These are phyloP conservation scores for Drosophila mulleri DNA, from an alignment of 2,888 invertebrate genomes.

Conservation along the genomic window DNA sequence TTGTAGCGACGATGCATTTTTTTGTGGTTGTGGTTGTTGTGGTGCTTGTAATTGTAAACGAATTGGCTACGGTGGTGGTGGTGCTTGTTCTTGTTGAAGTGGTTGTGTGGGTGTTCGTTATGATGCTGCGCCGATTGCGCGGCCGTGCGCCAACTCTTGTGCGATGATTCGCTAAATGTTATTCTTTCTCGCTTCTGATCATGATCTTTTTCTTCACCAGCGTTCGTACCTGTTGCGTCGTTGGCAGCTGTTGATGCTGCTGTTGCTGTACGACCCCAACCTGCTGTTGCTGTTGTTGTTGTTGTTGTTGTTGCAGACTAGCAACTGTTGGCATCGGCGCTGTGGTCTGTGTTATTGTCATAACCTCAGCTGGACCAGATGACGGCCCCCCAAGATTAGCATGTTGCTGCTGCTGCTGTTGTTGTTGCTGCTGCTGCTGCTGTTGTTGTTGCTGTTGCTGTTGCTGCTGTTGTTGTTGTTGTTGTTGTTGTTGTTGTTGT, in stretches of 20 bases:
- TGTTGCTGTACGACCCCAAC: constrained; percentile 25
- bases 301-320: constrained; percentile 70
- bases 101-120: constrained; percentile 41
- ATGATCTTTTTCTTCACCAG: constrained; percentile 85
- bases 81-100: constrained; percentile 18
- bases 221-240: constrained; percentile 85
- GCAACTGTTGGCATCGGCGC: constrained; percentile 59
- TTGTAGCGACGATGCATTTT: constrained; percentile 56
- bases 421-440: too few species aligned
- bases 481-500: constrained; percentile 49
- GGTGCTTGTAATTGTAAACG: constrained; percentile 40
- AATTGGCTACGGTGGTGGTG: constrained; percentile 39
- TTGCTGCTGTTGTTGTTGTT: constrained; percentile 38
- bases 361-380: constrained; percentile 78
- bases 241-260: constrained; percentile 56
- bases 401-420: constrained; percentile 42
- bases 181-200: constrained; percentile 84
- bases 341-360: constrained; percentile 82
- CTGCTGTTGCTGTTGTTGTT: constrained; percentile 51
- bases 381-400: constrained; percentile 61
- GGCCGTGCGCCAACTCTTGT: constrained; percentile 44
- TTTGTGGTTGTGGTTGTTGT: constrained; percentile 35
- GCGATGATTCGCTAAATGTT: constrained; percentile 69
- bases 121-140: constrained; percentile 63
- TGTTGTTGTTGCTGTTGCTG: constrained; percentile 50